Evolutionary conservation across 2,113 vertebrate species (phyloP), one percentile per base, ranked within the genome.

Genomic region (Polypterus senegalus): DNA sequence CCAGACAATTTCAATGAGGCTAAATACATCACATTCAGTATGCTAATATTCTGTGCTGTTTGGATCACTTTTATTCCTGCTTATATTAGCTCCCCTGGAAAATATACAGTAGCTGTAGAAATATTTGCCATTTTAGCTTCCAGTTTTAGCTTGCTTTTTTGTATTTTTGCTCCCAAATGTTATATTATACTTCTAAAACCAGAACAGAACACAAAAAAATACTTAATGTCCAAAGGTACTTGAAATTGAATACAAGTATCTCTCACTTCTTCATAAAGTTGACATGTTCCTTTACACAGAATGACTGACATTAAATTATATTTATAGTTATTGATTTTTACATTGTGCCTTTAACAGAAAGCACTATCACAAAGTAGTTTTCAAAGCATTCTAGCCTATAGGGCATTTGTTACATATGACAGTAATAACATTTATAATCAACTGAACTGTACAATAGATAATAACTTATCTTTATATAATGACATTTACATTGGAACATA

Each of bases 121-220:
- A 79, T 88, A 47, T 88, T 88, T 84, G 83, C 84, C 0, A 86
- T 88, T 57, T 66, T 86, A 56, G 75, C 82, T 0, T 86, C 86
- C 0, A 82, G 74, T 58, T 85, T 79, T 77, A 81, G 79, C 7
- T 60, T 84, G 0, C 65, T 86, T 0, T 63, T 81, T 63, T 84
- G 83, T 61, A 85, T 86, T 53, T 85, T 85, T 58, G 46, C 79
- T 3, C 81, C 83, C 51, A 85, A 85, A 74, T 84, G 82, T 67
- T 83, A 81, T 4, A 64, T 85, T 0, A 79, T 86, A 5, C 66
- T 85, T 67, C 1, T 80, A 5, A 82, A 81, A 70, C 84, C 82
- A 49, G 71, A 81, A 7, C 78, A 71, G 46, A 84, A 86, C 7
- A 81, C 74, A 2, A 83, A 79, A 66, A 81, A 73, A 51, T 71